A percentile compares a stretch with the other conserved stretches of the same genome.
Evolutionary conservation across 2,113 vertebrate species (phyloP).

Genomic region (Oncorhynchus mykiss): DNA sequence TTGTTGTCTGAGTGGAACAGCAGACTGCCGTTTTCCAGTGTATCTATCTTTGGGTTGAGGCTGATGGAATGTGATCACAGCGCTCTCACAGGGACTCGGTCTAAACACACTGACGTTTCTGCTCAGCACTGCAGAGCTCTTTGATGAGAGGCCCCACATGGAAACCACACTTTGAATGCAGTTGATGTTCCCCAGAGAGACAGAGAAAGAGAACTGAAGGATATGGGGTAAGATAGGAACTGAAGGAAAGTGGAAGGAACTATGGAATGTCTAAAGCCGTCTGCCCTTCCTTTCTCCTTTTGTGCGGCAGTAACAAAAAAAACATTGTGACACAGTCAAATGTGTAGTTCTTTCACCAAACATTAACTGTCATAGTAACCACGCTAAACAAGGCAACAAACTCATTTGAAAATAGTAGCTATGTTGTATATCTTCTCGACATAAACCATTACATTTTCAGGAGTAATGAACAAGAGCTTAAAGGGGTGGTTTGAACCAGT

Average conservation of each 20-base stretch:
- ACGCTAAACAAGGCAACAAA: not conserved
- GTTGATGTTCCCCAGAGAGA: constrained; percentile 25
- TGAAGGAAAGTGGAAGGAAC: constrained; percentile 19
- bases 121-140: constrained; percentile 33
- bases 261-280: constrained; percentile 27
- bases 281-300: constrained; percentile 3
- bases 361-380: constrained; percentile 26
- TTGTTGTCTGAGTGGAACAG: constrained; percentile 21
- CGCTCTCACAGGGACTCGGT: constrained; percentile 29
- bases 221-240: constrained; percentile 21
- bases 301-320: constrained; percentile 22
- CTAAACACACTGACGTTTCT: constrained; percentile 19
- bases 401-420: constrained; percentile 19
- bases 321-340: constrained; percentile 39
- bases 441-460: not conserved
- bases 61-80: constrained; percentile 16
- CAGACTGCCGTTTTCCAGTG: constrained; percentile 25
- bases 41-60: constrained; percentile 33
- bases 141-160: constrained; percentile 23
- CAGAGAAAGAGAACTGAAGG: constrained; percentile 23
- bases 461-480: not conserved
- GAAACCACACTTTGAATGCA: constrained; percentile 28
- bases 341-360: constrained; percentile 33
- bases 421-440: not conserved
- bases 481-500: not conserved